These are phyloP conservation scores for Montipora cactus DNA, from an alignment of 64 coral and sea anemone species.

Conservation along the genomic window DNA sequence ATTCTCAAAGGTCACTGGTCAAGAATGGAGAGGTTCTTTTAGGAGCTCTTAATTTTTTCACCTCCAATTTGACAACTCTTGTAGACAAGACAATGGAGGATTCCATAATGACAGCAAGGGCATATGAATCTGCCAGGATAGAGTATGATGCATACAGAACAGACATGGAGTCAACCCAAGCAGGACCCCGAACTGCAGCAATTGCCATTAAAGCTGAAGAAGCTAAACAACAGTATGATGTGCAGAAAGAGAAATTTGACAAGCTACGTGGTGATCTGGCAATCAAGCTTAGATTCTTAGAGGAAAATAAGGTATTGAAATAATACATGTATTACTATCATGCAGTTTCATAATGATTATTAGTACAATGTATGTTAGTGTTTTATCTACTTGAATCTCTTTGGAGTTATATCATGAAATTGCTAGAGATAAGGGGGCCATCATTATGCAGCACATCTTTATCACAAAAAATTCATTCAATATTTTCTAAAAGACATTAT, in stretches of 20 bases:
- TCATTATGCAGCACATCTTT: no score
- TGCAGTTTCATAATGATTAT: no score
- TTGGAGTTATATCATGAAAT: no score
- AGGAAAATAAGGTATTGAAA: conserved; percentile 93
- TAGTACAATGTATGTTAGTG: no score
- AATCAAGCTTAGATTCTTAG: conserved; percentile 95
- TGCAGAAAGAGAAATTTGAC: conserved; percentile 96
- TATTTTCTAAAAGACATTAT: no score
- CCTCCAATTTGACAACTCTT: conserved; percentile 86
- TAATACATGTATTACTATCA: not conserved
- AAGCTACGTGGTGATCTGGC: conserved; percentile 87
- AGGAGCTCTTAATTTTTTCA: conserved; percentile 95
- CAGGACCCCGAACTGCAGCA: conserved; percentile 72
- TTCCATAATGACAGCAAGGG: conserved; percentile 91
- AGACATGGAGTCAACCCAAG: conserved; percentile 78
- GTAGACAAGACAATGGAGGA: conserved; percentile 99
- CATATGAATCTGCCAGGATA: conserved; percentile 96
- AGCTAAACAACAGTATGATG: conserved; percentile 85
- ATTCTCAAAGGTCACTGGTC: conserved; percentile 91
- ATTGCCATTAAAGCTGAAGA: conserved; percentile 78
- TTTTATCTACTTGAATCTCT: no score
- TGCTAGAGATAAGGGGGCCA: no score
- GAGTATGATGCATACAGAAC: conserved; percentile 99
- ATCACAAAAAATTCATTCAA: no score
- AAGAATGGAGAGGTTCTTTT: conserved; percentile 97